Evolutionary conservation across 2,113 vertebrate genomes (phyloP).

Genomic region (Struthidea cinerea): DNA sequence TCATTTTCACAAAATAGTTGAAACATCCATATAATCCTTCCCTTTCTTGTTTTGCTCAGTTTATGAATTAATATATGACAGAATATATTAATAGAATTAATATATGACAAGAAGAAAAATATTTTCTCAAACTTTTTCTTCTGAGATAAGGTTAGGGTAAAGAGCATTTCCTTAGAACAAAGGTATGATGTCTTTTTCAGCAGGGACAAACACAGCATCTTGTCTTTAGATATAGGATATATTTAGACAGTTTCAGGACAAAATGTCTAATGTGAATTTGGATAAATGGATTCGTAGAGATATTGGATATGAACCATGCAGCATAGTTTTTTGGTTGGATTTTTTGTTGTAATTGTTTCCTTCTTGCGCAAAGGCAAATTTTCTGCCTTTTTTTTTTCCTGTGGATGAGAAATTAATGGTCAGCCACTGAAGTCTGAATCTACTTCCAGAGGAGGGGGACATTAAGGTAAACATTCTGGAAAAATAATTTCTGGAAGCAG

Average conservation of each 20-base stretch:
- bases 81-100: background rate
- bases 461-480: background rate
- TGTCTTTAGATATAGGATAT: background rate
- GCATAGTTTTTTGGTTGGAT: background rate
- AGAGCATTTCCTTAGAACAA: background rate
- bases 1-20: background rate
- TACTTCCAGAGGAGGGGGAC: background rate
- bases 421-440: background rate
- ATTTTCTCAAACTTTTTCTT: background rate
- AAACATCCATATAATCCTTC: background rate
- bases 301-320: background rate
- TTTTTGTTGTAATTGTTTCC: background rate
- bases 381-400: background rate
- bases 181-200: background rate
- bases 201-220: background rate
- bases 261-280: background rate
- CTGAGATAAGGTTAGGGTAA: background rate
- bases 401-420: background rate
- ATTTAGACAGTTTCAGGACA: constrained; percentile 46
- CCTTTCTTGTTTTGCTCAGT: background rate
- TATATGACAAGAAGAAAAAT: background rate
- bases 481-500: background rate
- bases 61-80: background rate
- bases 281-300: background rate
- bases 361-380: background rate